Evolutionary conservation across 2,113 vertebrate species (phyloP), one percentile per base, ranked within the genome.

Genomic region (Fukomys damarensis): DNA sequence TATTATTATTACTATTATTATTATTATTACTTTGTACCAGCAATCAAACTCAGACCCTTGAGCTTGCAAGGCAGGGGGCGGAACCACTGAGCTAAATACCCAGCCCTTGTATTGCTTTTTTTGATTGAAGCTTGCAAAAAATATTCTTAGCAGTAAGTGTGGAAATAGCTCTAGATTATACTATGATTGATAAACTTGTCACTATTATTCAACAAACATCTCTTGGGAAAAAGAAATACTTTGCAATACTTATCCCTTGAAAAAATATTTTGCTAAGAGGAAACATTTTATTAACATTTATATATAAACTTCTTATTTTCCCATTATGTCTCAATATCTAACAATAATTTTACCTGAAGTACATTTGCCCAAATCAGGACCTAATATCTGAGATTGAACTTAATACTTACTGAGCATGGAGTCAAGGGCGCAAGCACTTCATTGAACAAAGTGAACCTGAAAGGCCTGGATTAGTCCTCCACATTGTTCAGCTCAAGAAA

Each of bases 251-350:
- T 56, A 89, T 79, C 12, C 1, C 24, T 90, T 61, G 20, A 5
- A 58, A 52, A 82, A 89, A 2, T 30, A 6, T 86, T 3, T 65
- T 43, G 8, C 12, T 41, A 43, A 84, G 4, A 80, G 5, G 24
- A 4, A 85, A 82, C 17, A 93, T 49, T 96, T 68, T n/a, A 80
- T 82, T 92, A 83, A 46, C 76, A 22, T 43, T 93, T 94, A 43
- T 94, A 7, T 7, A 85, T 65, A 72, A 84, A 94, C 12, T 65
- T 90, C 59, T 85, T 32, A 74, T 86, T 85, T 87, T 32, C 24
- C 13, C 84, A 22, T 66, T 49, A 41, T 7, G 5, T 22, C 7
- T 38, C 52, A 46, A 28, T 28, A 43, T 22, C 5, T 74, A 46
- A 28, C 72, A 19, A 68, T 28, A 38, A n/a, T 43, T 76, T 30